phyloP scores from a whole-genome alignment of 1,140 invertebrate genomes.

The Trialeurodes vaporariorum region DNA sequence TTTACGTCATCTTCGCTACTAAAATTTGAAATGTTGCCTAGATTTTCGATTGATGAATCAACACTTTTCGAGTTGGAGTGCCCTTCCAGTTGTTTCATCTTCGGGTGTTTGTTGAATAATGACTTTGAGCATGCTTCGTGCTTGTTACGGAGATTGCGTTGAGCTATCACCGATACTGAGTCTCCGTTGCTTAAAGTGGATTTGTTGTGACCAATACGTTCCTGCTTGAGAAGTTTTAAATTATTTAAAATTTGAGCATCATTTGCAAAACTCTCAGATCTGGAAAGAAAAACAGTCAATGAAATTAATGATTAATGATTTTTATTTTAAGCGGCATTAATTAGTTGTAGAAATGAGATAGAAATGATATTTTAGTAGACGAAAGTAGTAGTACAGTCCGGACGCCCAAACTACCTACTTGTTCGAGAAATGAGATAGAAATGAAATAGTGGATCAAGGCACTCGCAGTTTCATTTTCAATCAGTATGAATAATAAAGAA shows the following conservation, averaged over 20 bases:
- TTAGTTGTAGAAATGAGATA: too few species aligned
- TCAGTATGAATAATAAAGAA: too few species aligned
- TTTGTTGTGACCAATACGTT: not conserved
- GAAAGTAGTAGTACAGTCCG: too few species aligned
- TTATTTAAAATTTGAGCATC: conserved; percentile 63
- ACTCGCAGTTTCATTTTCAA: too few species aligned
- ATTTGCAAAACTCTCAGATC: conserved; percentile 59
- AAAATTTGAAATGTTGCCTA: conserved; percentile 1
- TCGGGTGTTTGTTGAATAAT: conserved; percentile 4
- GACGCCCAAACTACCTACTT: too few species aligned
- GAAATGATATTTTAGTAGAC: too few species aligned
- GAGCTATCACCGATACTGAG: not conserved
- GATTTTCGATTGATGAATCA: conserved; percentile 10
- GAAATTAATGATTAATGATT: too few species aligned
- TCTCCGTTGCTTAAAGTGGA: conserved; percentile 1
- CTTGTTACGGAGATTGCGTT: not conserved
- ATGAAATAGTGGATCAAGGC: too few species aligned
- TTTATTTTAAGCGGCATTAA: too few species aligned
- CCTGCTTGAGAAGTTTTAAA: conserved; percentile 34
- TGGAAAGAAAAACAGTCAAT: conserved; percentile 21
- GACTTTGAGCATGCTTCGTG: not conserved
- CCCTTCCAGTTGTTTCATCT: conserved; percentile 8
- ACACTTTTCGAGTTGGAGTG: conserved; percentile 6
- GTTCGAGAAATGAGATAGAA: too few species aligned
- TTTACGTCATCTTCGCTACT: not conserved